phyloP scores from a whole-genome alignment of 2,113 vertebrate species.

The Triplophysa rosa region DNA sequence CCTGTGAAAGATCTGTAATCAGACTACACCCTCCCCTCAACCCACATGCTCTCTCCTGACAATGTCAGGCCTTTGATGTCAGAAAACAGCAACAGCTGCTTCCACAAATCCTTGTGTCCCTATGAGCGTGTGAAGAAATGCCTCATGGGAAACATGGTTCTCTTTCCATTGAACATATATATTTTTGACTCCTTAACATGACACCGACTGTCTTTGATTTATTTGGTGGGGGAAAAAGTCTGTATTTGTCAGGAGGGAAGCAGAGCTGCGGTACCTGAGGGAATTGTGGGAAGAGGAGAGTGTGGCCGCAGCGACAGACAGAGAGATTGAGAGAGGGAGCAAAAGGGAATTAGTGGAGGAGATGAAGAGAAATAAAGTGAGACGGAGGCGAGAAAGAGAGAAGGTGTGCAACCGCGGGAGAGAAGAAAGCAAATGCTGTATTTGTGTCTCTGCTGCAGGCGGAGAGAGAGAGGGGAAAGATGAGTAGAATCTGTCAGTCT shows the following conservation, averaged over 20 bases:
- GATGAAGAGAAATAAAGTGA: conserved; percentile 76
- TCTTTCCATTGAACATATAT: conserved; percentile 37
- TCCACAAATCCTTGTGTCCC: conserved; percentile 60
- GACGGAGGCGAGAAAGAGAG: conserved; percentile 54
- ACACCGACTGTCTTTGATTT: conserved; percentile 57
- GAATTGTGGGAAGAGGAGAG: conserved; percentile 18
- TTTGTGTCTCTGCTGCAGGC: conserved; percentile 66
- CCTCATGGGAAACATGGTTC: conserved; percentile 52
- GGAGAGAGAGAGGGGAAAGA: conserved; percentile 46
- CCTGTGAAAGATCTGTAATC: conserved; percentile 59
- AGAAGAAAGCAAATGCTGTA: conserved; percentile 54
- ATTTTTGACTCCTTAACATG: conserved; percentile 50
- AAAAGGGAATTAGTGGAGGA: conserved; percentile 70
- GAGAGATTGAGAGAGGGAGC: conserved; percentile 64
- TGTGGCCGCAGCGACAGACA: conserved; percentile 54
- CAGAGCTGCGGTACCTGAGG: conserved; percentile 29
- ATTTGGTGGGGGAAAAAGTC: conserved; percentile 36
- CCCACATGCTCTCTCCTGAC: conserved; percentile 51
- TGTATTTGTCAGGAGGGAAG: conserved; percentile 45
- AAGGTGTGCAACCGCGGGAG: conserved; percentile 48
- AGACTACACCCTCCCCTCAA: conserved; percentile 9
- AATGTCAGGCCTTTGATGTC: conserved; percentile 69
- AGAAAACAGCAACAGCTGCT: conserved; percentile 69
- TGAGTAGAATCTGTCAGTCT: conserved; percentile 32
- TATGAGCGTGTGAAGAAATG: conserved; percentile 50